phyloP scores from a whole-genome alignment of 2,797 vertebrate species.

The Pygocentrus nattereri region DNA sequence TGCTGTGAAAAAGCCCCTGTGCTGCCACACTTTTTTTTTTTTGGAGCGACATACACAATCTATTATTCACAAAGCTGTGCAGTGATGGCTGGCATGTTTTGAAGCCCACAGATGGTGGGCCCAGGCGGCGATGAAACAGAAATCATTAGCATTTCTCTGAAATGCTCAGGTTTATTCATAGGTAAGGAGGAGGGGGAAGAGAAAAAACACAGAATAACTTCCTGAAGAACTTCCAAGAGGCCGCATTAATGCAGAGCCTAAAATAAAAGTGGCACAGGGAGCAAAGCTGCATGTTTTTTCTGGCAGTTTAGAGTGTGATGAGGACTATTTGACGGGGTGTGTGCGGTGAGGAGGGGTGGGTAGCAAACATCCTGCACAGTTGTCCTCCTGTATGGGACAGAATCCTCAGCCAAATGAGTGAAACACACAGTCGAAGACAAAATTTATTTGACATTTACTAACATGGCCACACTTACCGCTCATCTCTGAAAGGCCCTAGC shows the following conservation, averaged over 20 bases:
- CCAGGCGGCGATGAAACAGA: conserved; percentile 66
- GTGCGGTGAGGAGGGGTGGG: background rate
- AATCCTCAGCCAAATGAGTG: conserved; percentile 2
- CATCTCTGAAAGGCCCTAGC: conserved; percentile 36
- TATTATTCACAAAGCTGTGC: conserved; percentile 57
- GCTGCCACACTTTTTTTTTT: background rate
- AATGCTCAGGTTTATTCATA: conserved; percentile 64
- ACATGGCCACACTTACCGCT: conserved; percentile 48
- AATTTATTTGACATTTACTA: conserved; percentile 55
- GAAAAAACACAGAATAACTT: conserved; percentile 29
- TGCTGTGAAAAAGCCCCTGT: conserved; percentile 15
- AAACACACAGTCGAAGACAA: conserved; percentile 7
- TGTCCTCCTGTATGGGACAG: conserved; percentile 13
- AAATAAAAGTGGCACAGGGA: conserved; percentile 28
- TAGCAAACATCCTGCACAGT: conserved; percentile 38
- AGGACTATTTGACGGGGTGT: conserved; percentile 17
- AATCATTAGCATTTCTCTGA: conserved; percentile 74
- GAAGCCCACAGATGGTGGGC: conserved; percentile 53
- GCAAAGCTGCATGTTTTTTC: conserved; percentile 32
- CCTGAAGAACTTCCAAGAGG: conserved; percentile 53
- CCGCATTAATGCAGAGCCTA: conserved; percentile 39
- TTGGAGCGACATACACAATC: conserved; percentile 23
- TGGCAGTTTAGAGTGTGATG: conserved; percentile 16
- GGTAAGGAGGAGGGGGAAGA: conserved; percentile 31
- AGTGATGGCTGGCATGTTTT: conserved; percentile 46